Evolutionary conservation across 2,888 invertebrate species (phyloP), one percentile per base, ranked within the genome.

Genomic region (Calliopum simillimum): DNA sequence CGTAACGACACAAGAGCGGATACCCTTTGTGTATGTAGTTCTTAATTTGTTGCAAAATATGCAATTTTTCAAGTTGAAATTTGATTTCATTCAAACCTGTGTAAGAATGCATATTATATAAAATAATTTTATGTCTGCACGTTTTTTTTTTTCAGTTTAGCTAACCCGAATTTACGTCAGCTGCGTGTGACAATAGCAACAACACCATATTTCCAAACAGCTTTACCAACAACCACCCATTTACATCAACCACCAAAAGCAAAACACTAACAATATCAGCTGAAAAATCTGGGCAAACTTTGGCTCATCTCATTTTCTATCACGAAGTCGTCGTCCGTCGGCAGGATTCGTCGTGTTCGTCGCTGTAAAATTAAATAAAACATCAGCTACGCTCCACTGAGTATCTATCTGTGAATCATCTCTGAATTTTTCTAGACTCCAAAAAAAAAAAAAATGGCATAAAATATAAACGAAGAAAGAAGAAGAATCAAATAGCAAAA

Each of bases 361-460:
- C 33, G 47, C 25, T 49, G 11, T n/a, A 51, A 19, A 64, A 64
- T 64, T 64, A 64, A 64, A 41, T 64, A 41, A 64, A 64, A 64
- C 63, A 19, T 64, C 63, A 49, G 41, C 51, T n/a, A 51, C 49
- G 51, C 63, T n/a, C 51, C 51, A 33, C 44, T 14, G 63, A 64
- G 33, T 8, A 61, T 12, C 8, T 16, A 33, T 33, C 1, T 33
- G 33, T 8, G 47, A 63, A 47, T 16, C n/a, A n/a, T n/a, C n/a
- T n/a, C 49, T 63, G 21, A 43, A 44, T 19, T n/a, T 56, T 25
- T 59, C 58, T 23, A 14, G 13, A 59, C 19, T 16, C n/a, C 33
- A 33, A 13, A 58, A 33, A 53, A 56, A 23, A 21, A 53, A 33
- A 23, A 61, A 61, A 44, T 12, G 19, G 44, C 14, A 13, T 12